A percentile compares a stretch with the other conserved stretches of the same genome.
Conservation (phyloP, 2,113 vertebrate species). For the Forbesichthys papilliferus region DNA sequence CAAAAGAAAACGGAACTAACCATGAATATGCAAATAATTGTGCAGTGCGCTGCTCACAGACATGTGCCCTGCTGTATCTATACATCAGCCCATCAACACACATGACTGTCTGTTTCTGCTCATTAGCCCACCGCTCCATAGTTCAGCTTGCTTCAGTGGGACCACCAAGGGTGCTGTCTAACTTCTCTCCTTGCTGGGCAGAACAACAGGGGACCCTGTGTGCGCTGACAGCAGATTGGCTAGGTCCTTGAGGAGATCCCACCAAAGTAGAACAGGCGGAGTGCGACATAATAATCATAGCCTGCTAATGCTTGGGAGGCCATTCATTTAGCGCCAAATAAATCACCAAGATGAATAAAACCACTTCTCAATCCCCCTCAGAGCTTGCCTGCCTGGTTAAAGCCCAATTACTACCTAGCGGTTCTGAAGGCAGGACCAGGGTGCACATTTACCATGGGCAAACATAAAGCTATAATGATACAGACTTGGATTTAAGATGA, state of each 20-base stretch:
- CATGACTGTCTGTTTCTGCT: too few relatives aligned
- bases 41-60: too few relatives aligned
- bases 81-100: too few relatives aligned
- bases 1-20: too few relatives aligned
- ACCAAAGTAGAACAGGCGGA: constrained; percentile 44
- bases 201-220: constrained; percentile 24
- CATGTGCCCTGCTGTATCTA: too few relatives aligned
- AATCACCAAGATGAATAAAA: constrained; percentile 57
- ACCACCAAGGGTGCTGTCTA: neutral
- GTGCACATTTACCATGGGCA: neutral
- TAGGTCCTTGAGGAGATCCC: constrained; percentile 44
- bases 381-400: constrained; percentile 28
- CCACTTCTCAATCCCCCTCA: constrained; percentile 34
- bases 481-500: too few relatives aligned
- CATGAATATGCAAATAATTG: too few relatives aligned
- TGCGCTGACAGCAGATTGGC: constrained; percentile 20
- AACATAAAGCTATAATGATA: neutral
- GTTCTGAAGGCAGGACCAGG: neutral
- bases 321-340: constrained; percentile 47
- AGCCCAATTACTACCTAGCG: constrained; percentile 43
- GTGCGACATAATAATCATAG: constrained; percentile 12
- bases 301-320: constrained; percentile 25
- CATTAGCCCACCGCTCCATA: too few relatives aligned
- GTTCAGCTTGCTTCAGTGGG: too few relatives aligned
- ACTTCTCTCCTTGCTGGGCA: constrained; percentile 7